Base-by-base conservation (phyloP, 2,113 vertebrate species). In the Apteryx owenii region DNA sequence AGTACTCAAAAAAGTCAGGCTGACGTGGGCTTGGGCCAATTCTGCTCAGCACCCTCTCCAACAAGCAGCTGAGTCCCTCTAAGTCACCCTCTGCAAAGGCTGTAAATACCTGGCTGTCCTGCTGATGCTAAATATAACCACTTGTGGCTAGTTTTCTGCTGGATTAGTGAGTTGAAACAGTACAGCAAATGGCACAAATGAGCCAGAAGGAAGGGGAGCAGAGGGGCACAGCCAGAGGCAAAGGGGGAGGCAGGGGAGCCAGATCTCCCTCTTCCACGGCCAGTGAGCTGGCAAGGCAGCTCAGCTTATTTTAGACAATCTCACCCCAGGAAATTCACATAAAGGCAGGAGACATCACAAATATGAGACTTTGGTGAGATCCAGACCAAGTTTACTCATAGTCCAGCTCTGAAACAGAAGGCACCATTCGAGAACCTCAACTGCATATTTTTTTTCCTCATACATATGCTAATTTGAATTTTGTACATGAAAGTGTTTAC, bases 121-220 rank as follows among this genome's bases (percentile, higher is more conserved):
- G 64, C 20, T 8, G 50, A 5, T 53, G 36, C 65, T 76, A 65
- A 80, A 64, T 7, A 23, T 1, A 7, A 51, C 25, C 4, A 3
- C 22, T 48, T 36, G 42, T 17, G 68, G 38, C 29, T 58, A 4
- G 12, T 50, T 60, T 77, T 61, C n/a, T 91, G 44, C 50, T 61
- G n/a, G 64, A 10, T 76, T 25, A 28, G 22, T 29, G 23, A 22
- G 0, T 29, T 7, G 4, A 33, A 25, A 51, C 2, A 0, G 18
- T 36, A 66, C 29, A 42, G 50, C 21, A 38, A 65, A 26, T 6
- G 22, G 28, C 31, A 73, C 31, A 56, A 23, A 72, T 48, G 54
- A 12, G 72, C 64, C 62, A 88, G 72, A 48, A 50, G 8, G 51
- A 72, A 60, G 51, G 14, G 36, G n/a, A 40, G 44, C 66, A 65